Evolutionary conservation across 2,797 vertebrate genomes (phyloP).

Genomic region (Alosa sapidissima): DNA sequence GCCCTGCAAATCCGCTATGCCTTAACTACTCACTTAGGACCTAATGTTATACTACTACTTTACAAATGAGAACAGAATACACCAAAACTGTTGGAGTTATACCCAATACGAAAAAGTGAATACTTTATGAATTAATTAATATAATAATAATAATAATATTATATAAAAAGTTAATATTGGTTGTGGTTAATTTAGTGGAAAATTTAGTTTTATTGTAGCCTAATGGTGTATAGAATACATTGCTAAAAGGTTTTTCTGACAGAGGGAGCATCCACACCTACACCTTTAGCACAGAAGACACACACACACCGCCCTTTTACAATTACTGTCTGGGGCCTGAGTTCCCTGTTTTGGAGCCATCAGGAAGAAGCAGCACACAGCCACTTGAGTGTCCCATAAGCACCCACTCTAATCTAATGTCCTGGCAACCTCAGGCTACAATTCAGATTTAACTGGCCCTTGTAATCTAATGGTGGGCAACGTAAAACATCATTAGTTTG

Average conservation of each 20-base stretch:
- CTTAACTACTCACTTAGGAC: neutral
- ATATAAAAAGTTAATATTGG: too few species aligned
- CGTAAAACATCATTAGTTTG: constrained; percentile 43
- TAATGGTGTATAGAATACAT: neutral
- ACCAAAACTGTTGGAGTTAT: too few species aligned
- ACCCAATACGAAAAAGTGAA: too few species aligned
- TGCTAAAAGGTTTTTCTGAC: neutral
- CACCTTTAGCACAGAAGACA: neutral
- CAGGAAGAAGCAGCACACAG: neutral
- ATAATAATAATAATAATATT: too few species aligned
- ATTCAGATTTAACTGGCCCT: constrained; percentile 18
- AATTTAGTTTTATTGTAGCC: neutral
- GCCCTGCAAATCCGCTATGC: neutral
- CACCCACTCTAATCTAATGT: constrained; percentile 44
- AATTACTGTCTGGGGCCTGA: neutral
- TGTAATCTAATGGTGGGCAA: constrained; percentile 49
- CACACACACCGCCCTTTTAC: neutral
- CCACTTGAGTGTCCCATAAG: constrained; percentile 27
- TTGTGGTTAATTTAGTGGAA: too few species aligned
- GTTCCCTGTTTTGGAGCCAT: neutral
- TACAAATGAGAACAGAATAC: too few species aligned
- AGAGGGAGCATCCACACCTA: neutral
- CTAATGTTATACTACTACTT: too few species aligned
- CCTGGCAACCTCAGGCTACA: constrained; percentile 39
- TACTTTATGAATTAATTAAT: too few species aligned